phyloP scores from a whole-genome alignment of 2,797 vertebrate genomes.

The Paguma larvata region DNA sequence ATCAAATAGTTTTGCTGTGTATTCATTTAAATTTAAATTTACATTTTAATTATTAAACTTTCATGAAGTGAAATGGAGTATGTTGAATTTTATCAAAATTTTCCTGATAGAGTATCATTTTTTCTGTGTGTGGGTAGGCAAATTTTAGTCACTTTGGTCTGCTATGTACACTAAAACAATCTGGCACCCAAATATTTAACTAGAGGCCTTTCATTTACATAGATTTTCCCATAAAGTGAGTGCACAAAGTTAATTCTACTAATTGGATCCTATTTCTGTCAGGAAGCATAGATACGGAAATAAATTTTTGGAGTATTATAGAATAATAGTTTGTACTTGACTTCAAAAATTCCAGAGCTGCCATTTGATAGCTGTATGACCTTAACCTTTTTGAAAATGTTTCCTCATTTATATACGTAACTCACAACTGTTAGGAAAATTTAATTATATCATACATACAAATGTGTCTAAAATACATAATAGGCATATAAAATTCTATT shows the following conservation, averaged over 20 bases:
- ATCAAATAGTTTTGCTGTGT: background rate
- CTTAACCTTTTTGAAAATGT: background rate
- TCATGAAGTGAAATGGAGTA: background rate
- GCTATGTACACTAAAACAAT: no score
- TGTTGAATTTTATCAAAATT: background rate
- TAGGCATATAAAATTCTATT: background rate
- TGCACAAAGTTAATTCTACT: background rate
- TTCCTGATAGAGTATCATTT: background rate
- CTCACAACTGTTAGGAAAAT: background rate
- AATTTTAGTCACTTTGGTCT: background rate
- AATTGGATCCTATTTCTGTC: background rate
- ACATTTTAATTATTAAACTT: background rate
- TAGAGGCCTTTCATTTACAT: background rate
- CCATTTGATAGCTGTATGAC: background rate
- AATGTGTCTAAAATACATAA: background rate
- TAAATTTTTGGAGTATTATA: background rate
- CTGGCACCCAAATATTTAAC: background rate
- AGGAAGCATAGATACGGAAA: background rate
- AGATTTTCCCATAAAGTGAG: background rate
- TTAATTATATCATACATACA: background rate
- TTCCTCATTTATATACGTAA: background rate
- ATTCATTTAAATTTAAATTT: slow-evolving; percentile 2
- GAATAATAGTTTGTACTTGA: slow-evolving; percentile 4
- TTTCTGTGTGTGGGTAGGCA: background rate
- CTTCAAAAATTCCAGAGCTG: background rate